Percentiles rank a stretch among this genome's conserved stretches.
These are phyloP conservation scores for Drosophila erecta DNA, from an alignment of 1,140 invertebrate species.

Conservation along the genomic window DNA sequence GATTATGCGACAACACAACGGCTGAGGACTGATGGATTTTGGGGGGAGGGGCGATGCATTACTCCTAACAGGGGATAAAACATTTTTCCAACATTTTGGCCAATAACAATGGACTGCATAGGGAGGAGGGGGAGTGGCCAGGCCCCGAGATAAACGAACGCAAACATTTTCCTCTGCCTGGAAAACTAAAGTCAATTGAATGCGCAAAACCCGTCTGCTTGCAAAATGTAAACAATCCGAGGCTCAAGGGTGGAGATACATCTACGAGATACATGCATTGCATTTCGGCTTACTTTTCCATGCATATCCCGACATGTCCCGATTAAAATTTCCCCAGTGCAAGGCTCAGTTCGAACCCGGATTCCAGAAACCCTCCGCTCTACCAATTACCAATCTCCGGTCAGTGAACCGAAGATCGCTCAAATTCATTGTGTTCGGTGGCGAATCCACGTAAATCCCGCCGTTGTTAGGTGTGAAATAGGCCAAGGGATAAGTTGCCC, in stretches of 20 bases:
- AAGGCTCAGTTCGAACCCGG: constrained; percentile 15
- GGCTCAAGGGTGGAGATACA: constrained; percentile 7
- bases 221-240: constrained; percentile 38
- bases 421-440: constrained; percentile 52
- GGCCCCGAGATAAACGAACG: constrained; percentile 9
- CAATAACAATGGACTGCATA: constrained; percentile 59
- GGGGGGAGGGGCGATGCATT: constrained; percentile 50
- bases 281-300: constrained; percentile 36
- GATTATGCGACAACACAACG: constrained; percentile 55
- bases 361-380: constrained; percentile 6
- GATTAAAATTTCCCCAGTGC: constrained; percentile 72
- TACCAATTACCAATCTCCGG: constrained; percentile 58
- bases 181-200: constrained; percentile 66
- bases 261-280: constrained; percentile 26
- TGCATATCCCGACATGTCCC: constrained; percentile 38
- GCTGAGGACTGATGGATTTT: neutral
- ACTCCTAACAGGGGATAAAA: constrained; percentile 52
- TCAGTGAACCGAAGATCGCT: constrained; percentile 60
- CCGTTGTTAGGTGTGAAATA: constrained; percentile 63
- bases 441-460: constrained; percentile 32
- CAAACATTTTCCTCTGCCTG: constrained; percentile 15
- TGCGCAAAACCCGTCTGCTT: constrained; percentile 41
- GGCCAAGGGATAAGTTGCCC: constrained; percentile 44
- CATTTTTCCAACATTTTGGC: constrained; percentile 79
- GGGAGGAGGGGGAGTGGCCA: neutral